phyloP scores from a whole-genome alignment of 2,797 vertebrate species.

The Triplophysa yarkandensis region DNA sequence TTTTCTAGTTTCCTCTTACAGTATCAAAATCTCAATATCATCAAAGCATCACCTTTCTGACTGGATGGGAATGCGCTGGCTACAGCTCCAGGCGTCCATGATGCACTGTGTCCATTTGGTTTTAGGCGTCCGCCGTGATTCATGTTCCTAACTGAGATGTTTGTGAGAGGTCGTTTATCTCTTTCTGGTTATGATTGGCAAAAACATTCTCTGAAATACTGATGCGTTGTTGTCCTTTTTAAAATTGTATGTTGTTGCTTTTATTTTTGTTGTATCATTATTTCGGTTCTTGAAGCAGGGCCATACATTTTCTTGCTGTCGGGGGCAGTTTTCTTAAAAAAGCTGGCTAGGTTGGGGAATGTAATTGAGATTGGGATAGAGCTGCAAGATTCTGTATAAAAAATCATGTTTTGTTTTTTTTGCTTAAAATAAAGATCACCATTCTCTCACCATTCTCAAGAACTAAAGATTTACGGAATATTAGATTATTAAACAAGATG shows the following conservation, averaged over 20 bases:
- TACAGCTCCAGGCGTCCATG: conserved; percentile 1
- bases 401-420: no score
- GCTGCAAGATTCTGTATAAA: no score
- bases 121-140: neutral
- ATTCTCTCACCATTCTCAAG: no score
- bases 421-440: no score
- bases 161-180: conserved; percentile 3
- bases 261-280: neutral
- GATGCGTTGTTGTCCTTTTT: neutral
- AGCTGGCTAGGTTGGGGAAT: conserved; percentile 21
- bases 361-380: conserved; percentile 21
- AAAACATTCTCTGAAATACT: conserved; percentile 10
- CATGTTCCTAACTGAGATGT: neutral
- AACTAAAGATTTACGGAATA: no score
- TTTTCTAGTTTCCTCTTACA: conserved; percentile 20
- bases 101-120: neutral
- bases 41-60: conserved; percentile 24
- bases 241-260: neutral
- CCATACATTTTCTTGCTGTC: conserved; percentile 4
- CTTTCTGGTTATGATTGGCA: neutral
- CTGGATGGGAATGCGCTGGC: conserved; percentile 4
- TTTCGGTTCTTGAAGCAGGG: neutral
- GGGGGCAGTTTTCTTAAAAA: neutral
- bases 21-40: conserved; percentile 16
- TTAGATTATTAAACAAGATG: no score